Percentiles rank a stretch among this genome's conserved stretches.
Evolutionary conservation across 2,113 vertebrate species (phyloP).

Genomic region (Erythrolamprus reginae): DNA sequence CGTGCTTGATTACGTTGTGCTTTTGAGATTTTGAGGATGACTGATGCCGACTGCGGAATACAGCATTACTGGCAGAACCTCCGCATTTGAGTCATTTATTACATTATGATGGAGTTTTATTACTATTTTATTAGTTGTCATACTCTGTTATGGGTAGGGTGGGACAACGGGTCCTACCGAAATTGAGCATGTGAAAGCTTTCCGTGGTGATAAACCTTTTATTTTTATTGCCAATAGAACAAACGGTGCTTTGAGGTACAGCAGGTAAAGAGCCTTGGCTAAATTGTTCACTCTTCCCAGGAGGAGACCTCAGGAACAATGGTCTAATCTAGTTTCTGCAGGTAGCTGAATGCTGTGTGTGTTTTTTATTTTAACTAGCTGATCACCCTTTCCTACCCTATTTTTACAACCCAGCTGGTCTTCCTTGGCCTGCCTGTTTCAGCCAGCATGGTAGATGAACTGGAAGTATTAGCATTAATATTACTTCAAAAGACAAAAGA

Average conservation of each 20-base stretch:
- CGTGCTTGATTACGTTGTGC: background rate
- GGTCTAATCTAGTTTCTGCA: background rate
- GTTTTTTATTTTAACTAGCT: background rate
- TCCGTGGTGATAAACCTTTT: background rate
- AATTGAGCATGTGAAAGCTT: background rate
- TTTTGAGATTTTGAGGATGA: background rate
- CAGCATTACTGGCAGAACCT: background rate
- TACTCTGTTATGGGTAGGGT: background rate
- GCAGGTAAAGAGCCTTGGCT: background rate
- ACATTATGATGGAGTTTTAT: background rate
- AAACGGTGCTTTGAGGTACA: background rate
- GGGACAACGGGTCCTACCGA: background rate
- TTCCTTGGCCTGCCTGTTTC: background rate
- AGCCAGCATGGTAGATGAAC: background rate
- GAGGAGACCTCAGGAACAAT: background rate
- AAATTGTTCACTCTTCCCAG: too few species aligned
- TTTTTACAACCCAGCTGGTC: background rate
- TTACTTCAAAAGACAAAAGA: too few species aligned
- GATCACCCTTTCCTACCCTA: background rate
- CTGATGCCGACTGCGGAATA: background rate
- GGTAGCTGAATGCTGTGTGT: background rate
- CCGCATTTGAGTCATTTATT: background rate
- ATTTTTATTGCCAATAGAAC: background rate
- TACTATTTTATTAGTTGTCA: background rate
- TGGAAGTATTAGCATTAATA: background rate